These are phyloP conservation scores for Chesias legatella DNA, from an alignment of 2,888 invertebrate genomes.

Conservation along the genomic window DNA sequence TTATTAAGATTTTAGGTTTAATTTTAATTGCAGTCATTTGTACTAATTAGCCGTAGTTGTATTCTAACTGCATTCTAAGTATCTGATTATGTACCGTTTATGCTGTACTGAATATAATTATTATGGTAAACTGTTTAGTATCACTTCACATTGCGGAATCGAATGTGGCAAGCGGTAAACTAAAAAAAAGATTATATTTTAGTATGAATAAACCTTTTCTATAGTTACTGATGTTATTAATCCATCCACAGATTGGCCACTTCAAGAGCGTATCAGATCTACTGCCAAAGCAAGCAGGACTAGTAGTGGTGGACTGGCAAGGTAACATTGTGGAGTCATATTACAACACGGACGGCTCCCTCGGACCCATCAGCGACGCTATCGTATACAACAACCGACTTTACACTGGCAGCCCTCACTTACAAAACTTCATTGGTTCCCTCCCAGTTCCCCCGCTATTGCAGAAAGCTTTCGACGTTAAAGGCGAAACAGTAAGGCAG, in stretches of 20 bases:
- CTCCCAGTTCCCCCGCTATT: constrained; percentile 80
- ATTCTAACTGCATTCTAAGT: no score
- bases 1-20: no score
- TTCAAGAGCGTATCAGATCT: constrained; percentile 71
- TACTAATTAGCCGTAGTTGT: no score
- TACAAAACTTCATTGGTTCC: constrained; percentile 82
- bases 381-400: constrained; percentile 83
- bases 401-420: constrained; percentile 84
- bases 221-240: constrained; percentile 3
- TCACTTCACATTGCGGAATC: no score
- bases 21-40: no score
- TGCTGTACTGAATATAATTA: no score
- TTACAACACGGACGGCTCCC: constrained; percentile 80
- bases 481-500: constrained; percentile 20
- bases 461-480: constrained; percentile 53
- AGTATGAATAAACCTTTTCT: no score
- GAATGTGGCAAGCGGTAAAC: no score
- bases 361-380: constrained; percentile 82
- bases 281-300: constrained; percentile 69
- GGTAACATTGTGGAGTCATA: constrained; percentile 86
- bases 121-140: no score
- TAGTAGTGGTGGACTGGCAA: constrained; percentile 84
- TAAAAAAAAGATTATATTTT: no score
- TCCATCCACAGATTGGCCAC: constrained; percentile 82
- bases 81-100: no score